Evolutionary conservation across 2,113 vertebrate genomes (phyloP), one percentile per base, ranked within the genome.

Genomic region (Tympanuchus pallidicinctus): DNA sequence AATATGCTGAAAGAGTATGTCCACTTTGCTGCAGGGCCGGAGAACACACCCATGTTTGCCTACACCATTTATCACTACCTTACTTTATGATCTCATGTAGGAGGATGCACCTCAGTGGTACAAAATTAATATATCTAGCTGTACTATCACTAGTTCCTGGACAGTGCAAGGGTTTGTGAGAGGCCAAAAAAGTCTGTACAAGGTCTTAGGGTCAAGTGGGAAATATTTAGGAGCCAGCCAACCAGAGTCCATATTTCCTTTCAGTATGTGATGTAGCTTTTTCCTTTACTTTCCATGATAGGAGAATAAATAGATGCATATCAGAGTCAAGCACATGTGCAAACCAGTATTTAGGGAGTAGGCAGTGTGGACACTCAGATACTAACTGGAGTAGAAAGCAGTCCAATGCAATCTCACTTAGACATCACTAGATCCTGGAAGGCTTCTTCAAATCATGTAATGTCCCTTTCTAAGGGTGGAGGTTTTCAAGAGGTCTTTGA

Each of bases 321-420:
- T n/a, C 43, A 19, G 13, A 57, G 61, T 38, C 21, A 54, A 65
- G 66, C 4, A 16, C 7, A 4, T 19, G 6, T 43, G 30, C 22
- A 12, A 32, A 45, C 12, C 17, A 24, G 8, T 15, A 57, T 0
- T 0, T 10, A 60, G 11, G 11, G 12, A 36, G 5, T 32, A 60
- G 61, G 38, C 19, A 16, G 24, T 25, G 36, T 45, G 43, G 6
- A 25, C 15, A 19, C 10, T 59, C n/a, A 73, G 42, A 78, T 64
- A 16, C n/a, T 16, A 59, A 54, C 15, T 48, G 24, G 47, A 64
- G 15, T 47, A 32, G 47, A 59, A 78, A 73, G 30, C 42, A 64
- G 42, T 6, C 30, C 48, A 19, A 74, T 36, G 11, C 1, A 5
- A 25, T 74, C 43, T 32, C 43, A 13, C n/a, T 78, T 47, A 38